Percentiles rank a stretch among this genome's conserved stretches.
Conservation (phyloP, 1,140 invertebrate species). For the Oryctes rhinoceros region DNA sequence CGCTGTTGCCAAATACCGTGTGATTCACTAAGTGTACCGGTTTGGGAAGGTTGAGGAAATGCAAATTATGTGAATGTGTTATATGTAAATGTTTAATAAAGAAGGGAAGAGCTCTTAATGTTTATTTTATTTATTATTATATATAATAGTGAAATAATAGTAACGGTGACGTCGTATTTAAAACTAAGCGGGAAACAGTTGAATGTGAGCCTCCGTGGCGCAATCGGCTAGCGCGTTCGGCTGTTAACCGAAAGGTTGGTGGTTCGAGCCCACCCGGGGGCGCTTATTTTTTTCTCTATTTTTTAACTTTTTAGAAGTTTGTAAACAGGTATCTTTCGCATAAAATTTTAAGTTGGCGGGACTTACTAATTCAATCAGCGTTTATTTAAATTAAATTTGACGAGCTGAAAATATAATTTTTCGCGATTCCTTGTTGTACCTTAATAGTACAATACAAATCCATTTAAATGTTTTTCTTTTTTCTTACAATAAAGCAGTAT, state of each 20-base stretch:
- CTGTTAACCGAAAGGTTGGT: conserved; percentile 91
- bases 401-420: too few species aligned
- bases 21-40: background rate
- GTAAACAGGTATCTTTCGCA: too few species aligned
- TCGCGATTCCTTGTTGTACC: too few species aligned
- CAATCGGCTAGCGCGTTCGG: conserved; percentile 87
- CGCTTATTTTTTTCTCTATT: conserved; percentile 57
- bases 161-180: background rate
- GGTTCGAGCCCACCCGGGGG: conserved; percentile 86
- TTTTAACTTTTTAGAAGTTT: background rate
- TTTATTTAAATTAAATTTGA: too few species aligned
- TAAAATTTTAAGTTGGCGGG: too few species aligned
- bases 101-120: background rate
- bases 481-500: too few species aligned
- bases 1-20: conserved; percentile 41
- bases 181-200: background rate
- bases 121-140: background rate
- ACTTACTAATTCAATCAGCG: too few species aligned
- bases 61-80: background rate
- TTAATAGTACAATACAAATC: too few species aligned
- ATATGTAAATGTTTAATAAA: background rate
- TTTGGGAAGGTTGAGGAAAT: background rate
- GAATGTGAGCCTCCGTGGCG: conserved; percentile 75
- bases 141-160: background rate
- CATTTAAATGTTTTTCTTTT: too few species aligned